A percentile compares a stretch with the other conserved stretches of the same genome.
These are phyloP conservation scores for Tolmerus cingulatus DNA, from an alignment of 2,888 invertebrate species.

Conservation along the genomic window DNA sequence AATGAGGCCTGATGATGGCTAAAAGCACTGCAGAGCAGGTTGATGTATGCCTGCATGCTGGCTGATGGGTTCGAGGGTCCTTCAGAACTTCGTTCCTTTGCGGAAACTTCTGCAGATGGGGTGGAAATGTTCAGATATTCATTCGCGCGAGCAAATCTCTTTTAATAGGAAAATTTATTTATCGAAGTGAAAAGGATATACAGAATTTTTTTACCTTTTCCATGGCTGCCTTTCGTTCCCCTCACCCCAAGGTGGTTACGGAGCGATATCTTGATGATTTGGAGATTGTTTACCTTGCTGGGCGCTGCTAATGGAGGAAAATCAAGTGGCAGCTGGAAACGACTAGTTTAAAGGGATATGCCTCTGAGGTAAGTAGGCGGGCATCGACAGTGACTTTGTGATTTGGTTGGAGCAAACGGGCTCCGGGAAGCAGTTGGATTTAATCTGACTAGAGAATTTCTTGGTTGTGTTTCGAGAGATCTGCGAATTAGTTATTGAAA, in stretches of 20 bases:
- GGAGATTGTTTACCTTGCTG: conserved; percentile 33
- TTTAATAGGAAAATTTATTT: conserved; percentile 41
- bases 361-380: not conserved
- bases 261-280: conserved; percentile 33
- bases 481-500: not conserved
- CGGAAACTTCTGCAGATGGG: not conserved
- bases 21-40: not conserved
- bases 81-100: conserved; percentile 10
- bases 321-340: conserved; percentile 9
- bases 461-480: not conserved
- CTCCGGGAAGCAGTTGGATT: not conserved
- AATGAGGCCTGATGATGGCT: not conserved
- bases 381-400: not conserved
- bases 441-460: not conserved
- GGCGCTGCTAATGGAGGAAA: conserved; percentile 33
- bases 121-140: conserved; percentile 15
- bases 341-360: not conserved
- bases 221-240: not conserved
- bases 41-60: not conserved
- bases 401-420: not conserved
- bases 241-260: not conserved
- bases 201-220: not conserved
- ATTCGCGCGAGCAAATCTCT: conserved; percentile 23
- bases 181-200: conserved; percentile 38
- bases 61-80: not conserved